Base-by-base conservation (phyloP, 2,797 vertebrate species). In the Novumbra hubbsi region DNA sequence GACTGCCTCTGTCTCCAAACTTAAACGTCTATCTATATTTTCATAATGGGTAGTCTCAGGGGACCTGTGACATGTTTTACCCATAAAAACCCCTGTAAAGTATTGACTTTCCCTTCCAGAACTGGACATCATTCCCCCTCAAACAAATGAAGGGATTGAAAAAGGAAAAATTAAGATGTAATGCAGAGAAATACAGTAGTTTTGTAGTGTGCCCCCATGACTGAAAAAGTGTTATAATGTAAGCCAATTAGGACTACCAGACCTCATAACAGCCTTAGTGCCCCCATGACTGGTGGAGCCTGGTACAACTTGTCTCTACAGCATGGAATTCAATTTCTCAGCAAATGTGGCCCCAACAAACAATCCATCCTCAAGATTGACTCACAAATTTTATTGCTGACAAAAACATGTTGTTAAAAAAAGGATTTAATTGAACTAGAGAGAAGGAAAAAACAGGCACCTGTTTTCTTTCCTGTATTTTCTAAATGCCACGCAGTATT, bases 221-320 rank as follows among this genome's bases (percentile, higher is more conserved):
- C 28, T 52, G 38, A 82, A 81, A 88, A 88, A 73, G 60, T 72
- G 66, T 63, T 67, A 81, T 79, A 78, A 79, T 65, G 81, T 49
- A 45, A 45, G 70, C 1, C 9, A 71, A 24, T 41, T 19, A 45
- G 11, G 70, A 52, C 64, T 11, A 81, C 73, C 9, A 14, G 78
- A 75, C 76, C 83, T 83, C 71, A 75, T 70, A 71, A 66, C 67
- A 78, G 41, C 9, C 41, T 45, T 45, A 76, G 74, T 50, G 30
- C 79, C 82, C 81, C 82, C 85, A 85, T 88, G 90, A 88, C 89
- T 81, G 86, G 83, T 79, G 30, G 85, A 74, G 90, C 87, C 67
- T 83, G 91, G 90, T 88, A 91, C 55, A 12, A 24, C 55, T 60
- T 3, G 55, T 21, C 55, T 24, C 12, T 60, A 24, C 89, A 73